These are phyloP conservation scores for Holothuria glaberrima DNA, from an alignment of 35 echinoderm and acorn worm genomes.

Conservation along the genomic window DNA sequence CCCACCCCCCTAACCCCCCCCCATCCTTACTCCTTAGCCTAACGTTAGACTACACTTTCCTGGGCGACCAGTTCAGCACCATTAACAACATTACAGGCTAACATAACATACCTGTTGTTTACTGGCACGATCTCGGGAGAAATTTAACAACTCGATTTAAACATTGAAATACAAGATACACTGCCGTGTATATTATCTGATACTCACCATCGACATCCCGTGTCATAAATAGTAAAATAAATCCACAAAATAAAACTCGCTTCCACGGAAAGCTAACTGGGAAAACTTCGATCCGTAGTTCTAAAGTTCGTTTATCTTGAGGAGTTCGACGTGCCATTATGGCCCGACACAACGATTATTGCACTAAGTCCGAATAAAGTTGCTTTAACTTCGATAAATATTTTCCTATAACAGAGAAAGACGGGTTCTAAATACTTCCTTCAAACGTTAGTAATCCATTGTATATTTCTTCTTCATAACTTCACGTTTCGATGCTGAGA, in stretches of 20 bases:
- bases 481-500: neutral
- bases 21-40: too few species aligned
- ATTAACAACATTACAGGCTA: too few species aligned
- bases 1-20: too few species aligned
- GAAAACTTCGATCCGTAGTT: neutral
- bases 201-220: slow-evolving; percentile 3
- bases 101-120: too few species aligned
- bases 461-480: neutral
- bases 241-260: neutral
- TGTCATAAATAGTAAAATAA: neutral
- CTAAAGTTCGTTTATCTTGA: slow-evolving; percentile 37
- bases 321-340: neutral
- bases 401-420: neutral
- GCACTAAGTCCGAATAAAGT: neutral
- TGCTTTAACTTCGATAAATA: neutral
- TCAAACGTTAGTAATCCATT: too few species aligned
- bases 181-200: neutral
- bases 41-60: too few species aligned
- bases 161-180: too few species aligned
- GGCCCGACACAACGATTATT: neutral
- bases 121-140: too few species aligned
- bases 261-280: neutral
- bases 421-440: neutral
- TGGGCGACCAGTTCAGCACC: too few species aligned
- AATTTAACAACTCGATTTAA: too few species aligned